Conservation (phyloP, 2,888 invertebrate species). For the Melanostoma mellinum region DNA sequence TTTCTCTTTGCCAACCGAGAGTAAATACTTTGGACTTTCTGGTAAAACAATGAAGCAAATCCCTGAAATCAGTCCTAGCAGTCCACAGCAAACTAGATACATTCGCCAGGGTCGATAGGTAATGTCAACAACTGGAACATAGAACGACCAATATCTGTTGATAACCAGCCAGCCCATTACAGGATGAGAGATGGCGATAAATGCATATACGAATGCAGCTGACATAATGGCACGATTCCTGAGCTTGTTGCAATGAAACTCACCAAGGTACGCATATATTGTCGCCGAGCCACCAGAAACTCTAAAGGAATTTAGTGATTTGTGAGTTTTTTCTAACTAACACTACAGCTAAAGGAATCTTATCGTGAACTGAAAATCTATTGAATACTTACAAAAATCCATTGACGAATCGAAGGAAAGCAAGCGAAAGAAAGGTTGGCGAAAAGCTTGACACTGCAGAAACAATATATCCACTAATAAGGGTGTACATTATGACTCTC, state of each 20-base stretch:
- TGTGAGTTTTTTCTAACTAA: background rate
- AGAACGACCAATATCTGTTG: conserved; percentile 77
- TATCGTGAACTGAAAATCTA: too few species aligned
- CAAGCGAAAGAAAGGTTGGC: conserved; percentile 82
- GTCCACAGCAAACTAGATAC: conserved; percentile 77
- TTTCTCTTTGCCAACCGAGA: conserved; percentile 74
- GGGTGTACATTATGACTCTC: conserved; percentile 81
- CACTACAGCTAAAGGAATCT: too few species aligned
- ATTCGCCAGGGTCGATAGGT: conserved; percentile 79
- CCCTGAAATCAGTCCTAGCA: conserved; percentile 77
- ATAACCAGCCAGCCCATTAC: conserved; percentile 78
- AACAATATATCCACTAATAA: conserved; percentile 81
- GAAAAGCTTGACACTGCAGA: conserved; percentile 82
- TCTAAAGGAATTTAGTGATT: conserved; percentile 66
- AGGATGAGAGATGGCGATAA: conserved; percentile 77
- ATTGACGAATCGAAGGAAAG: conserved; percentile 82
- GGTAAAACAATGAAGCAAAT: conserved; percentile 77
- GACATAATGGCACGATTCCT: conserved; percentile 81
- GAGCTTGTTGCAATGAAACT: conserved; percentile 82
- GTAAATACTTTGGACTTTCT: conserved; percentile 80
- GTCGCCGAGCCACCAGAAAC: conserved; percentile 82
- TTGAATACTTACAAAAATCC: conserved; percentile 82
- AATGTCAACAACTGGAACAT: conserved; percentile 76
- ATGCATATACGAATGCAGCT: conserved; percentile 77
- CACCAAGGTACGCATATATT: conserved; percentile 83